Base-by-base conservation (phyloP, 1,140 invertebrate species). In the Hyphantria cunea region DNA sequence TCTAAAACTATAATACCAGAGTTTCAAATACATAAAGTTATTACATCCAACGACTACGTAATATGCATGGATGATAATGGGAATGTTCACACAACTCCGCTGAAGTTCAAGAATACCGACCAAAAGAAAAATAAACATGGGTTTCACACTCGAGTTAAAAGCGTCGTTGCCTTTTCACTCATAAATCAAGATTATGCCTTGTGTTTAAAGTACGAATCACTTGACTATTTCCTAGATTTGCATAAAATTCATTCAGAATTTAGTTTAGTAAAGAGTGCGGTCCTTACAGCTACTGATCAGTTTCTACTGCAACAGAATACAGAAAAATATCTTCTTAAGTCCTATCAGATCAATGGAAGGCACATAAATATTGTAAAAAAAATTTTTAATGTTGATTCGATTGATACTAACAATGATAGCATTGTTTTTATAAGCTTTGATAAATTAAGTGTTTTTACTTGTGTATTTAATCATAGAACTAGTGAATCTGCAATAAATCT, bases 371-470 rank as follows among this genome's bases (percentile, higher is more conserved):
- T 47, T 34, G 6, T 82, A 0, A 76, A 69, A 54, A 48, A 58
- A 49, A 41, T 77, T 13, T 79, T 78, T 52, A 58, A 76, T 13
- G 9, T 39, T 12, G 45, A 59, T 34, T 15, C 37, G 14, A 39
- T 33, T 48, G 33, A 42, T 12, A 50, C 17, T 39, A 64, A 64
- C n/a, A 58, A 73, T 41, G 59, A 70, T 42, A 62, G 53, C 12
- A 15, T 87, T 49, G 25, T 84, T 34, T 42, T 87, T 14, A 49
- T 86, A 5, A 74, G 68, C 39, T 76, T 87, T 72, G 80, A 87
- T 59, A 85, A 67, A 66, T 48, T 70, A 32, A 68, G 65, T 34
- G 17, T 86, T 10, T 87, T 71, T 67, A 70, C 66, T 49, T 63
- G 74, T 50, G 31, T 89, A 33, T 69, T 81, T 25, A 72, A 44